Evolutionary conservation across 2,113 vertebrate species (phyloP), one percentile per base, ranked within the genome.

Genomic region (mouse (Mus musculus)): DNA sequence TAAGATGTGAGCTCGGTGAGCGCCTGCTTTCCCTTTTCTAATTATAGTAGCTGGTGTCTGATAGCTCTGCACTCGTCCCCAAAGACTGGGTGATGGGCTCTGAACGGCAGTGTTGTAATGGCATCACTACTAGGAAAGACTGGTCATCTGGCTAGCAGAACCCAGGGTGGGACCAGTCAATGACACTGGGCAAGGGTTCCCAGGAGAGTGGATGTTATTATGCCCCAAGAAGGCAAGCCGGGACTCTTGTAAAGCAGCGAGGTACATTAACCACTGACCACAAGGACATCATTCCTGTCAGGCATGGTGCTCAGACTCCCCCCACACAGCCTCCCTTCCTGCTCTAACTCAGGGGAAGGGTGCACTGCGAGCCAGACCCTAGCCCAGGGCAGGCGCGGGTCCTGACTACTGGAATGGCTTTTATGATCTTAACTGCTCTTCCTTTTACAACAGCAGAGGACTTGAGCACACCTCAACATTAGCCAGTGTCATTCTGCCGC

Each of bases 31-130:
- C 96, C 95, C 92, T 97, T 97, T 94, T 75, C 92, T 96, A 94
- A 97, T 94, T 96, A 96, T 95, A 97, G 97, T 3, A 30, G 93
- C 77, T 17, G 9, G 93, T 91, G 93, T 93, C 92, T 93, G 96
- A 92, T 90, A 89, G 92, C 96, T 97, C 84, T 77, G 96, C 77
- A 95, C 89, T 97, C 93, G 46, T 92, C 96, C 88, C 95, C 82
- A 82, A 89, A 98, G 56, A 91, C 89, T 89, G 92, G 97, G 96
- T 95, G 94, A 93, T 75, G 72, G 90, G 96, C 92, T 95, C 91
- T 59, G 86, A 97, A 89, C 88, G 87, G 96, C 91, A 95, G 91
- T 91, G 82, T 30, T 95, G 69, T 95, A 95, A 97, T 2, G 61
- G 89, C 82, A 87, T 73, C 36, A 84, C 94, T 93, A 92, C 85